These are phyloP conservation scores for Premnoplex brunnescens DNA, from an alignment of 2,797 vertebrate genomes.

Conservation along the genomic window DNA sequence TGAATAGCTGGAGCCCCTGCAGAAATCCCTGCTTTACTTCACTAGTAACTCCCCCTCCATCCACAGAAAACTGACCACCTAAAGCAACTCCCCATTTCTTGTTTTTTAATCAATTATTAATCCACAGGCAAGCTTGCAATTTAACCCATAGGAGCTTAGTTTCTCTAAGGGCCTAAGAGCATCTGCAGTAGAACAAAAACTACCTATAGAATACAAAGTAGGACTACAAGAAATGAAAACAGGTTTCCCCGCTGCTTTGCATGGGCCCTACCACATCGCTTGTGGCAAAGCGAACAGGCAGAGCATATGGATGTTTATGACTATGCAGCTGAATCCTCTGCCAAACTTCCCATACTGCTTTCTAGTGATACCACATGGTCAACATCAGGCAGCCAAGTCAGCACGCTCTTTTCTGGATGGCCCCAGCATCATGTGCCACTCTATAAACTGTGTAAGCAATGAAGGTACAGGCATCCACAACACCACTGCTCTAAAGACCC, in stretches of 20 bases:
- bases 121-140: neutral
- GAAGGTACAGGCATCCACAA: neutral
- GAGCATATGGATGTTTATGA: neutral
- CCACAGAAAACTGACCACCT: neutral
- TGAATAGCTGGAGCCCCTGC: neutral
- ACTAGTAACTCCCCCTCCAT: neutral
- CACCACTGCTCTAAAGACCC: neutral
- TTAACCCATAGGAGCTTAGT: neutral
- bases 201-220: neutral
- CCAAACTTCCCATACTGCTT: neutral
- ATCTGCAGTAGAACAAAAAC: neutral
- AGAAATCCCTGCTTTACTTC: neutral
- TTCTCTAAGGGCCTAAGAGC: neutral
- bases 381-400: neutral
- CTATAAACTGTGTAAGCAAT: fast-evolving
- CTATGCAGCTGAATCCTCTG: neutral
- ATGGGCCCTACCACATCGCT: fast-evolving
- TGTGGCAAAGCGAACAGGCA: neutral
- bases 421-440: neutral
- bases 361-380: neutral
- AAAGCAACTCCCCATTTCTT: neutral
- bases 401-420: fast-evolving
- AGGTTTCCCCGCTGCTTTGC: neutral
- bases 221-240: neutral
- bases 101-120: neutral